phyloP scores from a whole-genome alignment of 2,888 invertebrate genomes.

The Chymomyza amoena region DNA sequence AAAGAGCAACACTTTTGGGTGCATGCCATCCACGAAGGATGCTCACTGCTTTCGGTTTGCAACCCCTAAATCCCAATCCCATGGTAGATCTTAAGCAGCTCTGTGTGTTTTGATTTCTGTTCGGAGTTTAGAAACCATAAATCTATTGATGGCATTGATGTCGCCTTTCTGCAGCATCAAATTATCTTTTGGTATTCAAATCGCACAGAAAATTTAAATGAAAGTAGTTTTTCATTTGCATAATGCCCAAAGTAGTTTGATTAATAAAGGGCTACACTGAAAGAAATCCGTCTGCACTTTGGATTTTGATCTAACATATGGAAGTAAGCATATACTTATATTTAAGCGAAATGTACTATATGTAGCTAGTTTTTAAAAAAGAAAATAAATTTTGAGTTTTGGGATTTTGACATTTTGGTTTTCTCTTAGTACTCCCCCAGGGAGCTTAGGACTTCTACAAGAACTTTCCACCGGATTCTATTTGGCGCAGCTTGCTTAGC shows the following conservation, averaged over 20 bases:
- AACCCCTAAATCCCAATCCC: conserved; percentile 26
- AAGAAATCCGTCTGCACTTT: conserved; percentile 1
- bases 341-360: no score
- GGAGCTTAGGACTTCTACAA: no score
- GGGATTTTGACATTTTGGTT: no score
- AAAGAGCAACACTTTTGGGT: conserved; percentile 17
- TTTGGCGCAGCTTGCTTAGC: no score
- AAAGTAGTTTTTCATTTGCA: conserved; percentile 50
- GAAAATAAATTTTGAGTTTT: no score
- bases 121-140: conserved; percentile 73
- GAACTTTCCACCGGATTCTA: no score
- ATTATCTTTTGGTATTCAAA: conserved; percentile 68
- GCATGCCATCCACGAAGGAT: conserved; percentile 11
- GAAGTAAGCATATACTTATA: no score
- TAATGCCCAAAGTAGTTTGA: conserved; percentile 37
- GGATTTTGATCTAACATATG: no score
- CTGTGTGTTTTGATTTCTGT: conserved; percentile 66
- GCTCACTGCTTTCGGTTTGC: conserved; percentile 25
- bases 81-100: conserved; percentile 15
- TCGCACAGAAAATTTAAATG: conserved; percentile 48
- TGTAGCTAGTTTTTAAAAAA: no score
- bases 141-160: conserved; percentile 73
- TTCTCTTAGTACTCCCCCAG: no score
- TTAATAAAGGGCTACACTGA: conserved; percentile 20
- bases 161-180: conserved; percentile 67